Percentiles rank a stretch among this genome's conserved stretches.
Conservation (phyloP, 2,888 invertebrate genomes). For the Watsonalla cultraria region DNA sequence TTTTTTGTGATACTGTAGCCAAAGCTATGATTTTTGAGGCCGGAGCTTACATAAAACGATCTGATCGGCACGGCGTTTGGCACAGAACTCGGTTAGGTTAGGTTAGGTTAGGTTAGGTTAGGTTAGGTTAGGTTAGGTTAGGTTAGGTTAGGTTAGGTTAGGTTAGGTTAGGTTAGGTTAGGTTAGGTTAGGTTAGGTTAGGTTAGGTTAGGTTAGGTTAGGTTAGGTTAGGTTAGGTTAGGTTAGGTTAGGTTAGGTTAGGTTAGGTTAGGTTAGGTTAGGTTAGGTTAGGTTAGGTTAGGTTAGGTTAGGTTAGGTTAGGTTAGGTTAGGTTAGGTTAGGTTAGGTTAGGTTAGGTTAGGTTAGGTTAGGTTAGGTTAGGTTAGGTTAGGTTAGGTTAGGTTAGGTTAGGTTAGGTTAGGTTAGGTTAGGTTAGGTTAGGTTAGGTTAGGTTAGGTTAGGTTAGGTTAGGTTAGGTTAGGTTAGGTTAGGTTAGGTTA, state of each 20-base stretch:
- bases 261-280: conserved; percentile 12
- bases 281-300: conserved; percentile 11
- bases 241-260: conserved; percentile 11
- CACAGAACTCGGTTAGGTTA: no score
- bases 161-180: conserved; percentile 6
- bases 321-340: conserved; percentile 11
- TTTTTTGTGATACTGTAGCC: no score
- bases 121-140: conserved; percentile 7
- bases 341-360: conserved; percentile 14
- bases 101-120: conserved; percentile 18
- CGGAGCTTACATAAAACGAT: no score
- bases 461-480: conserved; percentile 4
- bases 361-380: conserved; percentile 15
- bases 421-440: conserved; percentile 4
- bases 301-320: conserved; percentile 11
- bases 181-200: conserved; percentile 9
- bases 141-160: conserved; percentile 3
- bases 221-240: conserved; percentile 14
- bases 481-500: conserved; percentile 4
- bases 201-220: conserved; percentile 9
- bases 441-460: conserved; percentile 4
- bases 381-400: conserved; percentile 14
- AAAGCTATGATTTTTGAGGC: no score
- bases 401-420: conserved; percentile 6
- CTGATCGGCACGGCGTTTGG: no score